A percentile compares a stretch with the other conserved stretches of the same genome.
These are phyloP conservation scores for Calonectris borealis DNA, from an alignment of 2,113 vertebrate species.

Conservation along the genomic window DNA sequence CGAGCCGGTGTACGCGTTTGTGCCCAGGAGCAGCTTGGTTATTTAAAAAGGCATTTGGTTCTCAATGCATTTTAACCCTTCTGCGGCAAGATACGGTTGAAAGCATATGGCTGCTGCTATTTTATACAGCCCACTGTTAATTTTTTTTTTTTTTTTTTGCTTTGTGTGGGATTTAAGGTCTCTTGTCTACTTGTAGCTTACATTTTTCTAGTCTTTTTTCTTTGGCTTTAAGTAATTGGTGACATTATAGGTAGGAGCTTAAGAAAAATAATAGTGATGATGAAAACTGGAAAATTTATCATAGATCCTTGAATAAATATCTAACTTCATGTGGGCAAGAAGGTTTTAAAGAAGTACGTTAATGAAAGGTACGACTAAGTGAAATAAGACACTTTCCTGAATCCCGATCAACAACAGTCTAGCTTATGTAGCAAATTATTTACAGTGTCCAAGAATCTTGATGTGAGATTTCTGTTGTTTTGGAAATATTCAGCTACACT, in stretches of 20 bases:
- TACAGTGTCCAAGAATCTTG: not conserved
- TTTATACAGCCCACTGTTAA: not conserved
- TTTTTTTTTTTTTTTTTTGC: not conserved
- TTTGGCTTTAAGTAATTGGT: not conserved
- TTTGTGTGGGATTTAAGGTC: not conserved
- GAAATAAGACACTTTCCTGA: not conserved
- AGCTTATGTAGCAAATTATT: not conserved
- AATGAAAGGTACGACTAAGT: not conserved
- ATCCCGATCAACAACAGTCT: not conserved
- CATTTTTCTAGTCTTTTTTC: not conserved
- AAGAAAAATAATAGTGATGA: not conserved
- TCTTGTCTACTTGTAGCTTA: not conserved
- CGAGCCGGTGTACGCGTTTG: not conserved
- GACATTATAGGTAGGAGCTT: not conserved
- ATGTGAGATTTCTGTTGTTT: not conserved
- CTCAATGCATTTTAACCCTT: not conserved
- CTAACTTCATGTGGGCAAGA: not conserved
- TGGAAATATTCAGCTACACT: not conserved
- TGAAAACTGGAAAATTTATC: not conserved
- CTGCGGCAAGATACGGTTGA: not conserved
- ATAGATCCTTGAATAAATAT: not conserved
- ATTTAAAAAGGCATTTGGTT: not conserved
- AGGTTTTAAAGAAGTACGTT: not conserved
- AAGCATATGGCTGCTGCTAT: not conserved
- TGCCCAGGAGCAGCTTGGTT: not conserved